These are phyloP conservation scores for Mormyrus iriodes DNA, from an alignment of 2,113 vertebrate species.

Conservation along the genomic window DNA sequence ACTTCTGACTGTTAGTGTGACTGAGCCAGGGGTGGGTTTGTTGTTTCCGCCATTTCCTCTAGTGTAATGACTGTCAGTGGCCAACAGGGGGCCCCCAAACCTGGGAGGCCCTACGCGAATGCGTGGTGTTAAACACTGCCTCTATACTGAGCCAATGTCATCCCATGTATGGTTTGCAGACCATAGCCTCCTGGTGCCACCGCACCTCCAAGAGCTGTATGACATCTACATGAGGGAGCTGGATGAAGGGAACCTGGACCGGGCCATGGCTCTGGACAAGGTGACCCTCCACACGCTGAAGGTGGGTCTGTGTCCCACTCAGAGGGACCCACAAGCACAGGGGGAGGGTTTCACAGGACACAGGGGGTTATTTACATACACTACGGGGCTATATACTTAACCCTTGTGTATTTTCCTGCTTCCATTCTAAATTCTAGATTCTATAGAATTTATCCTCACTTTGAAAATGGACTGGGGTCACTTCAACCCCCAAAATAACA, in stretches of 20 bases:
- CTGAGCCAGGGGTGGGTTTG: neutral
- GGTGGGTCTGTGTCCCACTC: slow-evolving; percentile 39
- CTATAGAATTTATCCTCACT: too few relatives aligned
- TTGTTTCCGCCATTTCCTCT: neutral
- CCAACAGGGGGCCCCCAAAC: neutral
- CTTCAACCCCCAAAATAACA: too few relatives aligned
- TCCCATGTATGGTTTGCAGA: slow-evolving; percentile 49
- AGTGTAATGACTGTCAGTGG: neutral
- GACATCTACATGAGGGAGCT: slow-evolving; percentile 69
- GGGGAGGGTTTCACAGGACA: too few relatives aligned
- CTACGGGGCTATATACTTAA: too few relatives aligned
- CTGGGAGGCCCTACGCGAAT: neutral
- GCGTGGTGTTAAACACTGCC: neutral
- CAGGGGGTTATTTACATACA: neutral
- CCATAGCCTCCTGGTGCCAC: slow-evolving; percentile 69
- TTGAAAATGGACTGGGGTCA: too few relatives aligned
- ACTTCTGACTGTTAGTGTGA: neutral
- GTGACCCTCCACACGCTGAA: slow-evolving; percentile 66
- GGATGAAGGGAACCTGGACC: slow-evolving; percentile 68
- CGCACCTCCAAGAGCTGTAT: slow-evolving; percentile 74
- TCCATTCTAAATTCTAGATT: too few relatives aligned
- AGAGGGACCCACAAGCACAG: neutral
- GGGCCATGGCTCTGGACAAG: slow-evolving; percentile 64
- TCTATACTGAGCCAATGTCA: neutral
- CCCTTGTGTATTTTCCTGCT: too few relatives aligned